Evolutionary conservation across 2,888 invertebrate genomes (phyloP), one percentile per base, ranked within the genome.

Genomic region (Spodoptera exigua): DNA sequence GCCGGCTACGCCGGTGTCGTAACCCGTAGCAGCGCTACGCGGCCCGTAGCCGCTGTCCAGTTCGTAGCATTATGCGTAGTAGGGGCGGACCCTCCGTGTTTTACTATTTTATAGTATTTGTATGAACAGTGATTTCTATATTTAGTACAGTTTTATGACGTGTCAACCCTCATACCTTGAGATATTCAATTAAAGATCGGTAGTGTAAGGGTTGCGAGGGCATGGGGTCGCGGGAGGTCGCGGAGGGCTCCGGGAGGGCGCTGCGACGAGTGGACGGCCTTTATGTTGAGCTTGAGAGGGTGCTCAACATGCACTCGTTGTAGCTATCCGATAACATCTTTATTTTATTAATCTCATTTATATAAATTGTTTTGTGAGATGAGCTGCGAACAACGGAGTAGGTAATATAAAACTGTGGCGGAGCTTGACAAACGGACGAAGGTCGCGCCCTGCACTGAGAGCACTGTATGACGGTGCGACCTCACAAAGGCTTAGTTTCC

Each of bases 91-190:
- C 77, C 75, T 74, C 51, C 71, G 58, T 73, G 77, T 73, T 79
- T 76, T 78, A 55, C 59, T 54, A 55, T 65, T 65, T 78, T 79
- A 81, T 79, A 73, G 72, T 70, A 47, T 79, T 81, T 83, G 82
- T 81, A 85, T 82, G 82, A 85, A 70, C 86, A 77, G 76, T 81
- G 88, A 86, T 86, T 86, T 82, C 80, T 82, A 79, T 82, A 86
- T 85, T 84, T 80, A 27, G 81, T 80, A 74, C 69, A 74, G 70
- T 82, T 80, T 79, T 78, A 76, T 72, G 74, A 70, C 52, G 68
- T 71, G 77, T 72, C 70, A 70, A 65, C 71, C 63, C 69, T 62
- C 68, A 74, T 64, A 70, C 69, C 69, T 64, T 55, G 54, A 44
- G 65, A 73, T 78, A 80, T 84, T 83, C 80, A 81, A 84, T 84